Evolutionary conservation across 1,140 invertebrate species (phyloP), one percentile per base, ranked within the genome.

Genomic region (Fopius arisanus): DNA sequence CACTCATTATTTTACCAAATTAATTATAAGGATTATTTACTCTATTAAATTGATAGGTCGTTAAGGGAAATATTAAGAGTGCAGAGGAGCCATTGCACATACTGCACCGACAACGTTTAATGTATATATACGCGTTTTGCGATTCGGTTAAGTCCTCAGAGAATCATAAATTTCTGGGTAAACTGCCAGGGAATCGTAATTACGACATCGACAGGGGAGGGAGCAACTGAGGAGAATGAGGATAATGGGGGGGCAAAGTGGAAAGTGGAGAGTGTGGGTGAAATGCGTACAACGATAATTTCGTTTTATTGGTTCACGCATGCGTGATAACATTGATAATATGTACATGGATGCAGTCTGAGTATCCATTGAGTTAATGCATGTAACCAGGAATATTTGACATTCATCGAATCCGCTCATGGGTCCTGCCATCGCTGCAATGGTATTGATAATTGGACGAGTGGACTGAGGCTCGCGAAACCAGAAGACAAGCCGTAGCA

Each of bases 261-360:
- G 54, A 6, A 59, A 59, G 54, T 59, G 23, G 19, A 59, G 54
- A 26, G 54, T 59, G 21, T 28, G 31, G 26, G 70, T 65, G 23
- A 14, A 37, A 21, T 21, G 40, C 37, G 70, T 33, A 59, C 41
- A 65, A 14, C 54, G 33, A 71, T 71, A 71, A 71, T 71, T 71
- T 62, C 54, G 21, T 71, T 71, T 71, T 71, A 71, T 71, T 71
- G 70, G 70, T 65, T 19, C 10, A 41, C 54, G 31, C 54, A 71
- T n/a, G 33, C 54, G 59, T 31, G 9, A n/a, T 43, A 37, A 65
- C 31, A 33, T 21, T 19, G 31, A 7, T 23, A 43, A 71, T 71
- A 63, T 71, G 70, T 51, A 6, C 48, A n/a, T 40, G 21, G 5
- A 48, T 48, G 43, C 14, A 6, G 48, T 41, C 12, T 43, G 2